phyloP scores from a whole-genome alignment of 2,888 invertebrate species.

The Mamestra brassicae region DNA sequence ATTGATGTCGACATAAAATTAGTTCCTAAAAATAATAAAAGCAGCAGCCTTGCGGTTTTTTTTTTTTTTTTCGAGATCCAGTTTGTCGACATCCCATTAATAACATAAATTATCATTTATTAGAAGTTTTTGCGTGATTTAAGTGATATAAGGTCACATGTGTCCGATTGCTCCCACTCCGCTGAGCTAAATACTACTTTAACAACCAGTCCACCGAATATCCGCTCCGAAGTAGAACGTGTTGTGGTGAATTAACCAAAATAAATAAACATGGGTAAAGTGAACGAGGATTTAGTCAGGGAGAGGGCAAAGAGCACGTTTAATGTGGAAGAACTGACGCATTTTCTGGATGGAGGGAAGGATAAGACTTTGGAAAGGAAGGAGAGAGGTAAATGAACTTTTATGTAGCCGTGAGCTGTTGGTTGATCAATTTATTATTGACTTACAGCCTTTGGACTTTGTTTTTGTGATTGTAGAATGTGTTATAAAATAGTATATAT shows the following conservation, averaged over 20 bases:
- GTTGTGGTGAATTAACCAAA: slow-evolving; percentile 7
- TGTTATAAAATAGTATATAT: not conserved
- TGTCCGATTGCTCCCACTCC: slow-evolving; percentile 1
- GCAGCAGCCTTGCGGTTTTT: no score
- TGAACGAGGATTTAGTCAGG: slow-evolving; percentile 93
- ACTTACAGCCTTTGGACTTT: not conserved
- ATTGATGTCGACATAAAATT: no score
- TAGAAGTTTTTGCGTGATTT: not conserved
- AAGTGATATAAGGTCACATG: no score
- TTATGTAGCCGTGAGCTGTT: not conserved
- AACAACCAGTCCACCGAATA: slow-evolving; percentile 33
- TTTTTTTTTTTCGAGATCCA: not conserved
- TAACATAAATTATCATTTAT: not conserved
- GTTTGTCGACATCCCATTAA: not conserved
- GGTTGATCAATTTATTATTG: no score
- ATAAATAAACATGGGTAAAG: slow-evolving; percentile 69
- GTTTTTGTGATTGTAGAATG: slow-evolving; percentile 9
- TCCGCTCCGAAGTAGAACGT: slow-evolving; percentile 20
- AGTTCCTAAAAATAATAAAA: no score
- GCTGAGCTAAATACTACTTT: not conserved
- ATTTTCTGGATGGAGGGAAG: slow-evolving; percentile 94
- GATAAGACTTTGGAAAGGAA: slow-evolving; percentile 93
- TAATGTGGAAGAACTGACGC: slow-evolving; percentile 93
- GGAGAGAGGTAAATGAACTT: slow-evolving; percentile 77
- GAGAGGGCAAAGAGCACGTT: slow-evolving; percentile 94